Evolutionary conservation across 2,113 vertebrate genomes (phyloP).

Genomic region (Rhipidura dahli): DNA sequence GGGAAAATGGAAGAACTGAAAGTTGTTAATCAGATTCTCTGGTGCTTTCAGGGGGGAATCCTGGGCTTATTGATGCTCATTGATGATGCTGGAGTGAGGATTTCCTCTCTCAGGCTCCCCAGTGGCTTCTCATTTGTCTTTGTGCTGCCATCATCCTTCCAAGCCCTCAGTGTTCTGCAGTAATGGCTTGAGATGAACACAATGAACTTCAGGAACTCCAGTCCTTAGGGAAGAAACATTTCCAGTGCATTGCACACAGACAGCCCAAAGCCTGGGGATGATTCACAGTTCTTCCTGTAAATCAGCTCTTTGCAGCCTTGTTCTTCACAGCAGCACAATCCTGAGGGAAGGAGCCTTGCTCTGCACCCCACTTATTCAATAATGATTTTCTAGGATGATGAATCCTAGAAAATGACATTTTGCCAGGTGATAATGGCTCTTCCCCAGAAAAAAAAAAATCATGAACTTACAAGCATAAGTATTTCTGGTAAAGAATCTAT

Average conservation of each 20-base stretch:
- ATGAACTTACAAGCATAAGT: background rate
- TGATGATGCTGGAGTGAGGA: background rate
- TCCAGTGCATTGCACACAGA: background rate
- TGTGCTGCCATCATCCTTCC: background rate
- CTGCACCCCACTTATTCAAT: background rate
- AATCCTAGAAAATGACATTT: background rate
- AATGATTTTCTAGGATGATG: too few relatives aligned
- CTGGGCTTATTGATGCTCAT: fast-evolving
- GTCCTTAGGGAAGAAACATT: background rate
- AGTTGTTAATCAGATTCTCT: background rate
- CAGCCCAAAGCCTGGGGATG: background rate
- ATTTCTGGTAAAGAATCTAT: background rate
- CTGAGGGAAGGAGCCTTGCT: background rate
- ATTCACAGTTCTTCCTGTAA: background rate
- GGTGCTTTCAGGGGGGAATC: background rate
- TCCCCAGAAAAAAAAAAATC: background rate
- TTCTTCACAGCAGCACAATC: background rate
- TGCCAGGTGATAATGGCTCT: background rate
- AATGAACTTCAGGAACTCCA: background rate
- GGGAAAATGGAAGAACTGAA: background rate
- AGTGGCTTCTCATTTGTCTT: background rate
- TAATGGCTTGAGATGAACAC: background rate
- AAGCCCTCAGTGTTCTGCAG: background rate
- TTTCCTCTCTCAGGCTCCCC: background rate
- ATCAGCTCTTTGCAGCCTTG: background rate